These are phyloP conservation scores for Autographa gamma DNA, from an alignment of 2,888 invertebrate species.

Conservation along the genomic window DNA sequence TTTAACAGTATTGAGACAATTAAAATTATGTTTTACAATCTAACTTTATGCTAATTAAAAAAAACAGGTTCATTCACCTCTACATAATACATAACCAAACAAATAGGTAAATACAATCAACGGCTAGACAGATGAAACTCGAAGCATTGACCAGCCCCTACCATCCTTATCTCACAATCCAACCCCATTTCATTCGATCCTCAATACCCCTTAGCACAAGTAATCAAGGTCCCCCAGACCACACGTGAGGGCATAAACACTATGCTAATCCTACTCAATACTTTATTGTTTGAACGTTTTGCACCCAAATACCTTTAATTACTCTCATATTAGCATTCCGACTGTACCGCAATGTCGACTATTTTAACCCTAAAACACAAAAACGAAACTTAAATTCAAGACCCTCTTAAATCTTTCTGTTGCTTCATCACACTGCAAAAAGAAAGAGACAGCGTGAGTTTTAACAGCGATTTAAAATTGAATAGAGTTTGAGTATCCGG, in stretches of 20 bases:
- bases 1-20: too few species aligned
- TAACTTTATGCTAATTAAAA: too few species aligned
- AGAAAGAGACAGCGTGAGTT: too few species aligned
- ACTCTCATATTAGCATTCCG: conserved; percentile 50
- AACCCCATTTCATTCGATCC: neutral
- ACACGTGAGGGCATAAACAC: conserved; percentile 9
- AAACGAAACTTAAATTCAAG: too few species aligned
- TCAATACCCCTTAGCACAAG: neutral
- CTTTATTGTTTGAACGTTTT: conserved; percentile 18
- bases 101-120: neutral
- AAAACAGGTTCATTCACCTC: too few species aligned
- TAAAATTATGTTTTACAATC: too few species aligned
- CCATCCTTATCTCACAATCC: neutral
- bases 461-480: too few species aligned
- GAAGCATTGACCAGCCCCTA: neutral
- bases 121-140: neutral
- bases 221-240: conserved; percentile 2
- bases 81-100: neutral
- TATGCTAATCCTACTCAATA: conserved; percentile 8
- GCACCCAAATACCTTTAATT: conserved; percentile 22
- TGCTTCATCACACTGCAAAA: too few species aligned
- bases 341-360: conserved; percentile 48
- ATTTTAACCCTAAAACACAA: conserved; percentile 38
- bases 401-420: too few species aligned
- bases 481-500: too few species aligned